These are phyloP conservation scores for Oryctes rhinoceros DNA, from an alignment of 1,140 invertebrate genomes.

Conservation along the genomic window DNA sequence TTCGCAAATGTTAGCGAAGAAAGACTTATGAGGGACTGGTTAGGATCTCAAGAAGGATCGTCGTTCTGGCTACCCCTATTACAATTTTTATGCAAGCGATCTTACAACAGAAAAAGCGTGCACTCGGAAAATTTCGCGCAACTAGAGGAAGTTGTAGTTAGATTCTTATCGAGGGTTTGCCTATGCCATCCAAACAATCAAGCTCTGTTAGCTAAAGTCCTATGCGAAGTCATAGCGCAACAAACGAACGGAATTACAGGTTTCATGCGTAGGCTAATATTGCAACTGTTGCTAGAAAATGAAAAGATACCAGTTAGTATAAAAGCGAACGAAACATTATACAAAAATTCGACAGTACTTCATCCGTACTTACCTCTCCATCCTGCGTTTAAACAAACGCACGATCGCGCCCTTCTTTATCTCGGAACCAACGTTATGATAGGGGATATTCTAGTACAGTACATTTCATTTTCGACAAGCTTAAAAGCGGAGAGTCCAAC, in stretches of 20 bases:
- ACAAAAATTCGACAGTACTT: conserved; percentile 58
- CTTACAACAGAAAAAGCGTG: conserved; percentile 60
- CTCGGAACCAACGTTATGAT: conserved; percentile 79
- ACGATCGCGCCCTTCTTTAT: conserved; percentile 71
- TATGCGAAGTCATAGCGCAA: conserved; percentile 76
- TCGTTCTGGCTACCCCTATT: conserved; percentile 86
- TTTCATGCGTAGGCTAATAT: conserved; percentile 84
- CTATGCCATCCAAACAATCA: conserved; percentile 87
- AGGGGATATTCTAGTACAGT: conserved; percentile 62
- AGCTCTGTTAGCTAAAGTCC: conserved; percentile 78
- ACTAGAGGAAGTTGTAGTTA: conserved; percentile 78
- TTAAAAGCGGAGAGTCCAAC: conserved; percentile 47
- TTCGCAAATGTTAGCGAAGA: conserved; percentile 82
- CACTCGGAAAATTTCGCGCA: conserved; percentile 68
- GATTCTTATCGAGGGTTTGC: conserved; percentile 80
- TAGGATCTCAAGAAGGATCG: conserved; percentile 79
- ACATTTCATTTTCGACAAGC: conserved; percentile 61
- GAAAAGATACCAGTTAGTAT: conserved; percentile 78
- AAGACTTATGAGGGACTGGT: conserved; percentile 84
- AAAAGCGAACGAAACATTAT: conserved; percentile 58
- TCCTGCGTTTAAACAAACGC: conserved; percentile 61
- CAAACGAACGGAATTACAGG: conserved; percentile 80
- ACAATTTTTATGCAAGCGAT: conserved; percentile 73
- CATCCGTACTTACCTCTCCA: conserved; percentile 59
- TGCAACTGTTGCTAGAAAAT: conserved; percentile 85